Conservation (phyloP, 2,888 invertebrate genomes). For the Anthrax anthrax region DNA sequence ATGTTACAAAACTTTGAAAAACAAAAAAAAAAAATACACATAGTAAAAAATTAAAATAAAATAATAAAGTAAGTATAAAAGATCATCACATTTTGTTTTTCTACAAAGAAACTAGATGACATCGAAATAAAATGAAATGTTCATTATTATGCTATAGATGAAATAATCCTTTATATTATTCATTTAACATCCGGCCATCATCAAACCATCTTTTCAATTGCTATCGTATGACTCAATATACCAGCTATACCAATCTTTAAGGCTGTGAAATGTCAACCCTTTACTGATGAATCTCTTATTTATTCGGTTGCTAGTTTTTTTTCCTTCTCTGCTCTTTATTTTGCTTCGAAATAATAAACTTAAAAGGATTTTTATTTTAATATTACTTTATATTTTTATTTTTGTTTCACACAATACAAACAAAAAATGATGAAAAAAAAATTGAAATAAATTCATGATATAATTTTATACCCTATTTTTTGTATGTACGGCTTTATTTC, state of each 20-base stretch:
- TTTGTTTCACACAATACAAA: too few species aligned
- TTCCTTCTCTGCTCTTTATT: neutral
- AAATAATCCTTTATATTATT: conserved; percentile 3
- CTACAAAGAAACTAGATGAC: too few species aligned
- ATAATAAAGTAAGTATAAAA: too few species aligned
- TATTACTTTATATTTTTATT: neutral
- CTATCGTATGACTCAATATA: conserved; percentile 8
- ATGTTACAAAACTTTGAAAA: neutral
- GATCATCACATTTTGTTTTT: too few species aligned
- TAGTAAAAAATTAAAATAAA: too few species aligned
- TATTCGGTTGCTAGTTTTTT: neutral
- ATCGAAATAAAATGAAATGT: conserved; percentile 5
- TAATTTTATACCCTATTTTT: neutral
- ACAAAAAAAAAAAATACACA: too few species aligned
- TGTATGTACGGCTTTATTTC: too few species aligned
- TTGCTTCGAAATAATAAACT: neutral
- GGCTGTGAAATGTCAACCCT: conserved; percentile 9
- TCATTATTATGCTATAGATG: conserved; percentile 4
- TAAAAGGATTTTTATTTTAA: neutral
- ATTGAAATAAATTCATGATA: too few species aligned
- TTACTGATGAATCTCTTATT: conserved; percentile 5
- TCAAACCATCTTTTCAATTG: conserved; percentile 1
- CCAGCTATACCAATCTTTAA: neutral
- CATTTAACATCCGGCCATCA: conserved; percentile 8
- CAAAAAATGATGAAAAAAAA: too few species aligned